A percentile compares a stretch with the other conserved stretches of the same genome.
Conservation (phyloP, 2,888 invertebrate genomes). For the Seira sanloemensis region DNA sequence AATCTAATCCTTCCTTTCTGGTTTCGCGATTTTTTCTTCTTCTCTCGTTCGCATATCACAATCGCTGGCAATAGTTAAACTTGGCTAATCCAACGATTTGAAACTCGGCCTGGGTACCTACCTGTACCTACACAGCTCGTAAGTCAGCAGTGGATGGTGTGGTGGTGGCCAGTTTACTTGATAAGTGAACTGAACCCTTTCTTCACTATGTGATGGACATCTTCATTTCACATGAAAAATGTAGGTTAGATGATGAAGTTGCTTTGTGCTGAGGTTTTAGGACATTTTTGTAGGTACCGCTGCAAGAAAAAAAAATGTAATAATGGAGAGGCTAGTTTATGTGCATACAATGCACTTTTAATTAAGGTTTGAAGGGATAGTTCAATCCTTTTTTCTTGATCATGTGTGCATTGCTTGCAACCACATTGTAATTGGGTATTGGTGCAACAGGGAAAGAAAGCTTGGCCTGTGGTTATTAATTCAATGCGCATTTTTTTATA, state of each 20-base stretch:
- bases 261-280: not conserved
- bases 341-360: not conserved
- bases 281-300: not conserved
- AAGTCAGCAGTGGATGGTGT: not conserved
- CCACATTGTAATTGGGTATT: not conserved
- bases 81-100: not conserved
- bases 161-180: slow-evolving; percentile 8
- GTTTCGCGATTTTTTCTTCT: not conserved
- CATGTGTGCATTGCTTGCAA: not conserved
- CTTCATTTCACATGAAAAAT: slow-evolving; percentile 24
- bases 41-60: not conserved
- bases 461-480: not conserved
- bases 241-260: slow-evolving; percentile 31
- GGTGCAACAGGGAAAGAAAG: not conserved
- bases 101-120: slow-evolving; percentile 41
- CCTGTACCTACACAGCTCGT: not conserved
- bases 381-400: not conserved
- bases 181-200: slow-evolving; percentile 2
- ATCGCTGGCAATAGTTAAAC: no score
- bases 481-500: not conserved
- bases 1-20: not conserved
- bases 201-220: slow-evolving; percentile 20
- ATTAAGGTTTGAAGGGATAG: not conserved
- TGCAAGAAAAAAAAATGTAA: no score
- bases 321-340: no score